Evolutionary conservation across 1,140 invertebrate species (phyloP), one percentile per base, ranked within the genome.

Genomic region (Frieseomelitta varia): DNA sequence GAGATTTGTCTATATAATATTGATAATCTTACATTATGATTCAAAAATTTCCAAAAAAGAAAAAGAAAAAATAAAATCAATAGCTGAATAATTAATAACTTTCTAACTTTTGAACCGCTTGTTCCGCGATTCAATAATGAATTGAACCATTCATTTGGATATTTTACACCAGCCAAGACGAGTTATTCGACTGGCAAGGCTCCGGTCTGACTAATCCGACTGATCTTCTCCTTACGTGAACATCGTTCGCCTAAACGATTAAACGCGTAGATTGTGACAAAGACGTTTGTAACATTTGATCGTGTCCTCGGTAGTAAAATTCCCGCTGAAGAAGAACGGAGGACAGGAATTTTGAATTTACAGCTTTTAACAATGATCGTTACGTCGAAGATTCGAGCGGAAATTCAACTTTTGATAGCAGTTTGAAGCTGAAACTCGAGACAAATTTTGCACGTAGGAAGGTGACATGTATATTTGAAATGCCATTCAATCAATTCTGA

Each of bases 311-410:
- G 17, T 30, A 21, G 12, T 65, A 24, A 30, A n/a, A n/a, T 53
- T 56, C 68, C 1, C 15, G 15, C 30, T 3, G 24, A n/a, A 53
- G n/a, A n/a, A 21, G n/a, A 1, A 55, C n/a, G n/a, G n/a, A n/a
- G n/a, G n/a, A 19, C 30, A 75, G 30, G 34, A 51, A 39, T 69
- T 63, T 73, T 61, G 67, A 78, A 72, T 68, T 89, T 87, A 90
- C 84, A 74, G 68, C 71, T 79, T 87, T 91, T 90, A 91, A 90
- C 84, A 74, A 89, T 71, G 51, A 74, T 69, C 85, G 86, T 90
- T 91, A 90, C 87, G 69, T 47, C 67, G 85, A 80, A 53, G 81
- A 87, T 88, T 81, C 81, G 72, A 27, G 30, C 65, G 84, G 61
- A 79, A 77, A 47, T 67, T 76, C 17, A 47, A 47, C 39, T 47